Base-by-base conservation (phyloP, 2,113 vertebrate genomes). In the Corythoichthys haematopterus region DNA sequence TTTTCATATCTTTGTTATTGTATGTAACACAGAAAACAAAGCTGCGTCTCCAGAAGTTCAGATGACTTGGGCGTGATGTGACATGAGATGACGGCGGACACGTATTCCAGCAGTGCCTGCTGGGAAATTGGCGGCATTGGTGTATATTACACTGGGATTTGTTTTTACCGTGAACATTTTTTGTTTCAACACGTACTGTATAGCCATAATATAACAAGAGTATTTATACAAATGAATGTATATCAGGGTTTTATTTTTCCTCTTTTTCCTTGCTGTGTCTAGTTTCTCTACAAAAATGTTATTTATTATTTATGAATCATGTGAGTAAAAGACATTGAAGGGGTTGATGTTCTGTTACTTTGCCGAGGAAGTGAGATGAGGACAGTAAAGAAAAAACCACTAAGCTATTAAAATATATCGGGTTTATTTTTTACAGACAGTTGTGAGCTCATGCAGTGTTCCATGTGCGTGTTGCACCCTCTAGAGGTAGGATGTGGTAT, bases 71-170 rank as follows among this genome's bases (percentile, higher is more conserved):
- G 68, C 53, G 80, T 71, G 3, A 78, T 69, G 77, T 91, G 85
- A 90, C 8, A 8, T 57, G 53, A 45, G 36, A 74, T 71, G 75
- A 79, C 66, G 50, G 10, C 66, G 50, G 10, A 12, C 2, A 79
- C 64, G 48, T 61, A 79, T 90, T 92, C 87, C 86, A 89, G 89
- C 12, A 0, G 3, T 16, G 8, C 7, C 1, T 38, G 65, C 87
- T 90, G 48, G 92, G 91, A 76, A 89, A 71, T 79, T 85, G 80
- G 70, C 66, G 11, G 68, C 68, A 72, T 84, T 92, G 80, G 92
- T 93, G 92, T 93, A 93, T 88, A 91, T 93, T 93, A 93, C 92
- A 93, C 92, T 91, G 91, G 76, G 55, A 74, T 73, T 68, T 60
- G 68, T 78, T 88, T 90, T 89, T 84, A 78, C 67, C 83, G 81